phyloP scores from a whole-genome alignment of 2,797 vertebrate genomes.

The Sternarchorhynchus goeldii region DNA sequence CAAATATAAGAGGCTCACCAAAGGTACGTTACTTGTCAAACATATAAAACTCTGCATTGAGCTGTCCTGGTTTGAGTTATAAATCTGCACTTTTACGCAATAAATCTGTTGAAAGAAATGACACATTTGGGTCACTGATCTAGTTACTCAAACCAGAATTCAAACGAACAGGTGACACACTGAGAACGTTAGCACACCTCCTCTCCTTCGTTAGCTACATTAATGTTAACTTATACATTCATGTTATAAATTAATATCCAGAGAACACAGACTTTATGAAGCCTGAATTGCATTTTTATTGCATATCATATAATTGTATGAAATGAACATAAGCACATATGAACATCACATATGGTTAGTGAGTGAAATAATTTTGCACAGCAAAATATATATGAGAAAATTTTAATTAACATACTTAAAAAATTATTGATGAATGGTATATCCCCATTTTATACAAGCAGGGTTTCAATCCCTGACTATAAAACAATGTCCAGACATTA shows the following conservation, averaged over 20 bases:
- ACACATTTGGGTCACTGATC: background rate
- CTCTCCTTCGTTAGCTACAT: background rate
- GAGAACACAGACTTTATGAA: slow-evolving; percentile 75
- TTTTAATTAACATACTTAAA: slow-evolving; percentile 92
- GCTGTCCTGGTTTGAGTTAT: background rate
- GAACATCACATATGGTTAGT: slow-evolving; percentile 98
- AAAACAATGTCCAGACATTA: slow-evolving; percentile 89
- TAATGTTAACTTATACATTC: slow-evolving; percentile 17
- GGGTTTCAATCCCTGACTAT: slow-evolving; percentile 94
- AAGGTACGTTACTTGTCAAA: background rate
- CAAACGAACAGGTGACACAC: too few species aligned
- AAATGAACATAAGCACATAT: slow-evolving; percentile 96
- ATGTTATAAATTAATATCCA: slow-evolving; percentile 57
- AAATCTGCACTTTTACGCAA: background rate
- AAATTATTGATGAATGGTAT: slow-evolving; percentile 91
- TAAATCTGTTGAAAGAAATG: background rate
- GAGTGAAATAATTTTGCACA: slow-evolving; percentile 99
- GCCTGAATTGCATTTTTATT: slow-evolving; percentile 79
- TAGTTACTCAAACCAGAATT: too few species aligned
- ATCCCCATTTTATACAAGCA: slow-evolving; percentile 90
- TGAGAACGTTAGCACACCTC: too few species aligned
- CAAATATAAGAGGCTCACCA: background rate
- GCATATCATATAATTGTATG: slow-evolving; percentile 85
- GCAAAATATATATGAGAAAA: slow-evolving; percentile 93
- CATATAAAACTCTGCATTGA: background rate